Evolutionary conservation across 1,140 invertebrate genomes (phyloP), one percentile per base, ranked within the genome.

Genomic region (Ceratina australensis): DNA sequence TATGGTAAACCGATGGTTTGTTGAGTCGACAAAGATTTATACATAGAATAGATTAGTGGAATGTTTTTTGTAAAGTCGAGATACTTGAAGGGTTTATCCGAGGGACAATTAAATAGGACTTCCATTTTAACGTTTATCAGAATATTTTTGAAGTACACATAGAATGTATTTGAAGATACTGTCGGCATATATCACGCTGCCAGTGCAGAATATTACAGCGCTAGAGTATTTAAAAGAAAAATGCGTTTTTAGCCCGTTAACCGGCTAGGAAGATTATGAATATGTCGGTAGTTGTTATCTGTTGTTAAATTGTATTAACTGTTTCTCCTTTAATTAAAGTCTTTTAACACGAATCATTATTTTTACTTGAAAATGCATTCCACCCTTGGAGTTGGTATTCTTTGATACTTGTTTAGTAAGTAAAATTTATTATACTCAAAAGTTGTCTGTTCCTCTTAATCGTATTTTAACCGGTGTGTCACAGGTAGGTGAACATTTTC

Each of bases 401-500:
- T 78, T 69, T 82, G 56, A 71, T 80, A 81, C 56, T 28, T 54
- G 72, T 12, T 82, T 74, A 57, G 33, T 74, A 85, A 86, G 49
- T 83, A 78, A 60, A 77, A 76, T 78, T 72, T 81, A 42, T 42
- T 7, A 12, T 57, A 69, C 78, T 81, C 54, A 49, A 83, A 82
- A 76, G 54, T 84, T 66, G 73, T 79, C 80, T 83, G 72, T 81
- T 84, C 67, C 78, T 80, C 73, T 87, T 83, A 66, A 82, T 84
- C 59, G 75, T 79, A 66, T 81, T 79, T 42, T 81, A 79, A 86
- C 71, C 59, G n/a, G 26, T 84, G 26, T 84, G 60, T 74, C 69
- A 80, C 89, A 91, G 90, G 90, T 91, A 91, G 89, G 87, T 90
- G 83, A 80, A 86, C 80, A 84, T 85, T 85, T 84, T 81, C 87